Evolutionary conservation across 2,113 vertebrate species (phyloP).

Genomic region (Dinomys branickii): DNA sequence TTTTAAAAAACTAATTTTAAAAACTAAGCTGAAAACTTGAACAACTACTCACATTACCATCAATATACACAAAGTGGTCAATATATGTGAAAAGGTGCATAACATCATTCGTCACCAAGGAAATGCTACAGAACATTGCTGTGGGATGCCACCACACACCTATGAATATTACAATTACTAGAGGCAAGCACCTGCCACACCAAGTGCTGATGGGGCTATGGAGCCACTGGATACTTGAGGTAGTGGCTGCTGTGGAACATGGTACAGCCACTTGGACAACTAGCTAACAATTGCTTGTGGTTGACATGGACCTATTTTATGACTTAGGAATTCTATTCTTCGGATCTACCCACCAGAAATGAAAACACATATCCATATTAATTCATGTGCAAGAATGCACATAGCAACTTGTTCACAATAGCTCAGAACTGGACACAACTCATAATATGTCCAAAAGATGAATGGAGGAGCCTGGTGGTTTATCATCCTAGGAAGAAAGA

Average conservation of each 20-base stretch:
- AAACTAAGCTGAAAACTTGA: not conserved
- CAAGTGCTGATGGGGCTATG: not conserved
- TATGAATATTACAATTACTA: not conserved
- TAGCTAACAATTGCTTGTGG: not conserved
- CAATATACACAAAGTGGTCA: not conserved
- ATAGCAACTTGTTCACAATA: not conserved
- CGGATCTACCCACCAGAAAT: not conserved
- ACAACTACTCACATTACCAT: not conserved
- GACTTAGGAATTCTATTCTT: not conserved
- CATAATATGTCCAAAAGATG: not conserved
- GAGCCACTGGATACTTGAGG: not conserved
- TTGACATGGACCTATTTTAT: not conserved
- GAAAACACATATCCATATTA: not conserved
- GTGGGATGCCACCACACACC: not conserved
- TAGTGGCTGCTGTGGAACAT: not conserved
- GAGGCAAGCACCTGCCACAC: not conserved
- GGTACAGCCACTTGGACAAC: not conserved
- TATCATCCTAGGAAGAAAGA: not conserved
- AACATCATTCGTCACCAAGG: not conserved
- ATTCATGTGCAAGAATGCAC: not conserved
- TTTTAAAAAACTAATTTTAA: not conserved
- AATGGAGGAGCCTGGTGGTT: not conserved
- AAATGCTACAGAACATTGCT: not conserved
- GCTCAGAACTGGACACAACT: not conserved
- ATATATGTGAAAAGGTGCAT: not conserved